Conservation (phyloP, 2,113 vertebrate genomes). For the Trematomus loennbergii region DNA sequence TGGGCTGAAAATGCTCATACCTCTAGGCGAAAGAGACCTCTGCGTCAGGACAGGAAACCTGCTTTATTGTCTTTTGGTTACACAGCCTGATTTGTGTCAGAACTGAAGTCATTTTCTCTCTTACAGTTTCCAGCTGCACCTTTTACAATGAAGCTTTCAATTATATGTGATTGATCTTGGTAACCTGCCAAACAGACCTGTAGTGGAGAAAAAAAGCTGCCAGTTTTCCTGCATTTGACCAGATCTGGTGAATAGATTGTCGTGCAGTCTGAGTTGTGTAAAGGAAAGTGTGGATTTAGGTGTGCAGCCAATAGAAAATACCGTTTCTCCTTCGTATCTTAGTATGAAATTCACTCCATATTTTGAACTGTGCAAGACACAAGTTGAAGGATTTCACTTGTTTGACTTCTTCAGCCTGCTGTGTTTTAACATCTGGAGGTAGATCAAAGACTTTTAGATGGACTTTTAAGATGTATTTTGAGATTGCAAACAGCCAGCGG, state of each 20-base stretch:
- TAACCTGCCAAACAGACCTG: conserved; percentile 48
- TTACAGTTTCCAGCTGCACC: conserved; percentile 3
- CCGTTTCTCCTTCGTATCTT: conserved; percentile 27
- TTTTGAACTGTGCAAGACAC: neutral
- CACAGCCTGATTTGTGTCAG: conserved; percentile 2
- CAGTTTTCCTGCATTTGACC: conserved; percentile 52
- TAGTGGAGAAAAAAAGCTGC: conserved; percentile 10
- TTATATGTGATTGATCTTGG: conserved; percentile 56
- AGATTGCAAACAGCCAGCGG: conserved; percentile 33
- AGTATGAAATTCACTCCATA: neutral
- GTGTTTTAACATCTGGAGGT: conserved; percentile 46
- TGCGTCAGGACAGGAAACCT: conserved; percentile 8
- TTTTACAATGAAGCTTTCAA: conserved; percentile 22
- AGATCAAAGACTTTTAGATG: conserved; percentile 26
- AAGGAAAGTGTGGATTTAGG: no score
- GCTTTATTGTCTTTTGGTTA: conserved; percentile 31
- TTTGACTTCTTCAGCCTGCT: neutral
- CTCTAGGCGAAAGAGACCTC: neutral
- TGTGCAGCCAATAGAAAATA: conserved; percentile 53
- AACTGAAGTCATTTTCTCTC: neutral
- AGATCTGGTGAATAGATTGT: conserved; percentile 39
- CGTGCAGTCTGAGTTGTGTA: conserved; percentile 14
- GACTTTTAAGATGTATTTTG: conserved; percentile 35
- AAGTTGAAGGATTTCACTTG: conserved; percentile 33
- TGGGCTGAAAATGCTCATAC: conserved; percentile 1